Evolutionary conservation across 2,113 vertebrate species (phyloP).

Genomic region (Motacilla tschutschensis): DNA sequence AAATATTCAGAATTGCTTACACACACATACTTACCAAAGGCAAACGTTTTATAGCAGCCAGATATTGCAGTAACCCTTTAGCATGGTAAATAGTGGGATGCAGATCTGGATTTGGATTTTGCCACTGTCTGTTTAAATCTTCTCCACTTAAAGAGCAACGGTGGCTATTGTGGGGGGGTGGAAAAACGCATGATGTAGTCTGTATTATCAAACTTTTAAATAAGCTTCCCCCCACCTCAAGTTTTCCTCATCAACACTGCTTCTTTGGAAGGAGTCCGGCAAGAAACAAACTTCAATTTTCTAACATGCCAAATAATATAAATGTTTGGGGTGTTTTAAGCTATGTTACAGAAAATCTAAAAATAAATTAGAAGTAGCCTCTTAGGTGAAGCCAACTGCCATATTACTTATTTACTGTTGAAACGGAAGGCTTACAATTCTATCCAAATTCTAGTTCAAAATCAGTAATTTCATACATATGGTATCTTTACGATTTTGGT

Average conservation of each 20-base stretch:
- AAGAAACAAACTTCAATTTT: conserved; percentile 14
- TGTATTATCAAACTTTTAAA: background rate
- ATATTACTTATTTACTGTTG: background rate
- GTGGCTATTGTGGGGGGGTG: conserved; percentile 75
- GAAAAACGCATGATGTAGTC: conserved; percentile 41
- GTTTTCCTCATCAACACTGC: background rate
- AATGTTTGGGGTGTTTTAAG: background rate
- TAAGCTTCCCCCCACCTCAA: background rate
- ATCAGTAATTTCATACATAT: background rate
- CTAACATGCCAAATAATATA: background rate
- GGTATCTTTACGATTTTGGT: background rate
- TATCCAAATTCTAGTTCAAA: background rate
- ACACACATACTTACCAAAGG: conserved; percentile 83
- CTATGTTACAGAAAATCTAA: background rate
- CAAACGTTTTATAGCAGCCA: conserved; percentile 88
- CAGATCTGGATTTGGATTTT: conserved; percentile 89
- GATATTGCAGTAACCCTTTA: conserved; percentile 94
- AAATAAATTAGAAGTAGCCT: background rate
- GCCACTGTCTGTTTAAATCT: conserved; percentile 98
- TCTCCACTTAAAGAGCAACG: conserved; percentile 98
- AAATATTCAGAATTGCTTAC: conserved; percentile 27
- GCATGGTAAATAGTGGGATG: conserved; percentile 97
- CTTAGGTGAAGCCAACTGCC: background rate
- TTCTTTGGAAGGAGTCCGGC: conserved; percentile 7
- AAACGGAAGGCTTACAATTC: background rate